Conservation (phyloP, 2,888 invertebrate species). For the Esperia sulphurella region DNA sequence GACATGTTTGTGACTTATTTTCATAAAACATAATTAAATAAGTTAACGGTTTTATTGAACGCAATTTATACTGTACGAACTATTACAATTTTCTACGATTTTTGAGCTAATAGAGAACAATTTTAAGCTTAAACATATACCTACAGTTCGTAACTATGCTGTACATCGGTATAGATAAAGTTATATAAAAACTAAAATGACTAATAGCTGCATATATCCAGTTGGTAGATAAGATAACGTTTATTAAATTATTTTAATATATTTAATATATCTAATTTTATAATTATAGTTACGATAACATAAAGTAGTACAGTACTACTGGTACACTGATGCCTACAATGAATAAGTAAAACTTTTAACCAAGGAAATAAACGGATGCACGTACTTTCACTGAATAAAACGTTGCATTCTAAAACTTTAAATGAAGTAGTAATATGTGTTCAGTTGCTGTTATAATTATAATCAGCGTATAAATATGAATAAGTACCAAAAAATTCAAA, state of each 20-base stretch:
- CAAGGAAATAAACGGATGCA: too few relatives aligned
- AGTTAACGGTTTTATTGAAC: slow-evolving; percentile 75
- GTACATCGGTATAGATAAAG: slow-evolving; percentile 12
- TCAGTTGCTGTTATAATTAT: slow-evolving; percentile 26
- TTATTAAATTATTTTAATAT: too few relatives aligned
- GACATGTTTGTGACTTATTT: background rate
- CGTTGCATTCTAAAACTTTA: background rate
- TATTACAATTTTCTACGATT: slow-evolving; percentile 62
- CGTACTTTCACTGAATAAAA: too few relatives aligned
- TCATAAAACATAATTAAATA: slow-evolving; percentile 20
- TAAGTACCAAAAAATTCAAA: too few relatives aligned
- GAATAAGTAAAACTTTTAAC: too few relatives aligned
- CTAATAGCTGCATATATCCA: slow-evolving; percentile 8
- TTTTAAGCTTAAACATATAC: slow-evolving; percentile 42
- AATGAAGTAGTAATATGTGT: slow-evolving; percentile 11
- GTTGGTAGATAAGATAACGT: slow-evolving; percentile 1
- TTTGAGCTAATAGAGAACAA: slow-evolving; percentile 54
- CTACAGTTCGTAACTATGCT: slow-evolving; percentile 38
- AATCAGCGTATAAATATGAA: slow-evolving; percentile 48
- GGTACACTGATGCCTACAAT: too few relatives aligned
- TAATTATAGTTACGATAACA: too few relatives aligned
- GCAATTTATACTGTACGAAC: slow-evolving; percentile 59
- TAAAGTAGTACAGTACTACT: background rate
- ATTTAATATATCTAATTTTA: background rate
- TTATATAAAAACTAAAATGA: slow-evolving; percentile 31